Evolutionary conservation across 2,888 invertebrate species (phyloP).

Genomic region (Chrysotoxum bicinctum): DNA sequence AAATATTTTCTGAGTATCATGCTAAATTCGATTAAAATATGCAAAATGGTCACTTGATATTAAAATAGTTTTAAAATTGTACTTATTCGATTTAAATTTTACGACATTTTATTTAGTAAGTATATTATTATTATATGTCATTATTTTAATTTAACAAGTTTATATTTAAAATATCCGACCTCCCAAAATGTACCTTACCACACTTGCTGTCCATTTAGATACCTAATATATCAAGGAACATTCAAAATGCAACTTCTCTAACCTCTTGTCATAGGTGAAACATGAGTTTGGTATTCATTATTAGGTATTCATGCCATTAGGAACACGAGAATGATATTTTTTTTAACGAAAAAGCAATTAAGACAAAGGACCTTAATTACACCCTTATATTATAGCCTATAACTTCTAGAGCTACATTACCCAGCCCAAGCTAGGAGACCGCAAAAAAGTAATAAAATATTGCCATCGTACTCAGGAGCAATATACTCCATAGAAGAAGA

Average conservation of each 20-base stretch:
- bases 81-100: no score
- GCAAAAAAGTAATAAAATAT: constrained; percentile 49
- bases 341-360: constrained; percentile 47
- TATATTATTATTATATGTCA: no score
- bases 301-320: constrained; percentile 7
- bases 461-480: constrained; percentile 37
- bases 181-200: neutral
- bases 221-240: neutral
- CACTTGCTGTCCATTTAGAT: neutral
- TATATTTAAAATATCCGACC: no score
- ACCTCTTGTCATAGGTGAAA: neutral
- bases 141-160: no score
- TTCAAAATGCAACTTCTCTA: neutral
- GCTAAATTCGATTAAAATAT: no score
- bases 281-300: neutral
- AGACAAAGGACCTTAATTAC: constrained; percentile 59
- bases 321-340: neutral
- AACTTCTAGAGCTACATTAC: neutral
- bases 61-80: no score
- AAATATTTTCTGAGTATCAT: no score
- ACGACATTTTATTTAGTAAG: no score
- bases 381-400: constrained; percentile 30
- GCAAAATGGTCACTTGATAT: no score
- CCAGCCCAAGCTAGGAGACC: constrained; percentile 22
- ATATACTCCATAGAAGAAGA: neutral